Evolutionary conservation across 1,140 invertebrate species (phyloP), one percentile per base, ranked within the genome.

Genomic region (Drosophila funebris): DNA sequence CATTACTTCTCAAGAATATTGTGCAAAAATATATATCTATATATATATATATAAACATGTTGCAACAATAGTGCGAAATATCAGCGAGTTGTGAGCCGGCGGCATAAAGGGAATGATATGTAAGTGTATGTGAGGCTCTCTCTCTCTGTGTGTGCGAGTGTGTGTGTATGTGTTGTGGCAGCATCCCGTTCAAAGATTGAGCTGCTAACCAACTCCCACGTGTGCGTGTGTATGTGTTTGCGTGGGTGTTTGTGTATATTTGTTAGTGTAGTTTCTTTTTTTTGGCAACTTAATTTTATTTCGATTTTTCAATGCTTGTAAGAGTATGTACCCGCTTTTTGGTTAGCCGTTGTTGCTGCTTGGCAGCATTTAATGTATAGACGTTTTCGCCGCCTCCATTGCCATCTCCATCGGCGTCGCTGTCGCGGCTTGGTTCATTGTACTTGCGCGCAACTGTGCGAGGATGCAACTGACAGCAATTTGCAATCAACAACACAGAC

Each of bases 251-350:
- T 27, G 22, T 43, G 16, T 14, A 8, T 50, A n/a, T 8, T 24
- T 37, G 48, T 52, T 8, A 16, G 8, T 52, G 27, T 16, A 16
- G 9, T 13, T 41, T 14, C 1, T 16, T 7, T 43, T 60, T 29
- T 37, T 44, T 56, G 50, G 52, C 24, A 6, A 66, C 39, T 58
- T 84, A 75, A 82, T 78, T 74, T 68, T 75, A 74, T 75, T 78
- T 82, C 80, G 79, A 83, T 83, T 83, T 83, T 83, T 50, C 80
- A 54, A 39, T 57, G 13, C 14, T 16, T 36, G 4, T 31, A 1
- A 31, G 29, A 9, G 29, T 5, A 29, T 33, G 43, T 39, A 44
- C 61, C 60, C 64, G 78, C 53, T 50, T 36, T 20, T 53, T 41
- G n/a, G n/a, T n/a, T n/a, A n/a, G n/a, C n/a, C 11, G 29, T 31